Evolutionary conservation across 2,797 vertebrate genomes (phyloP).

Genomic region (Paguma larvata): DNA sequence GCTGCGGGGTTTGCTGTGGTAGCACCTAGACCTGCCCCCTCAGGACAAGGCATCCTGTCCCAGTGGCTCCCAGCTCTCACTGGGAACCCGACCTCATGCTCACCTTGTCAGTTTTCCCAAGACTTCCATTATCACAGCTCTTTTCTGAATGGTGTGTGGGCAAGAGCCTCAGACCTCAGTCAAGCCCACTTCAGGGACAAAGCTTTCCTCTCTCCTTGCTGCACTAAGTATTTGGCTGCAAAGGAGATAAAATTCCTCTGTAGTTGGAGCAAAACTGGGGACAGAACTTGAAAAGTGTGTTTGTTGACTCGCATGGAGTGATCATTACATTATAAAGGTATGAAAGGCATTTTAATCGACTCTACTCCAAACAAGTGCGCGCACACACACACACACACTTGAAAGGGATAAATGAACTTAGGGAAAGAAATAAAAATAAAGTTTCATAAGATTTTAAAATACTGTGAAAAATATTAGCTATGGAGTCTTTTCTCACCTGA

Average conservation of each 20-base stretch:
- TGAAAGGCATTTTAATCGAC: neutral
- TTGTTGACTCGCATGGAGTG: neutral
- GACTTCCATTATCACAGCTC: neutral
- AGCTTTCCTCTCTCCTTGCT: neutral
- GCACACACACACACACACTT: neutral
- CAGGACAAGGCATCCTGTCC: neutral
- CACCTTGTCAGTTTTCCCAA: neutral
- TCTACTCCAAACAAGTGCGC: neutral
- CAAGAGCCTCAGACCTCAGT: neutral
- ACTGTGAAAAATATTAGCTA: neutral
- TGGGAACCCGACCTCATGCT: neutral
- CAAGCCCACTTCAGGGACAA: neutral
- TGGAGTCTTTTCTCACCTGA: neutral
- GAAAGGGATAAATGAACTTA: neutral
- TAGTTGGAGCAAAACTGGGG: neutral
- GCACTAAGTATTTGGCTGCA: neutral
- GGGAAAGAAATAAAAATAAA: neutral
- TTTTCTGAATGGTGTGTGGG: neutral
- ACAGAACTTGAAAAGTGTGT: neutral
- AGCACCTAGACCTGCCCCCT: neutral
- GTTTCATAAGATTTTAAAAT: neutral
- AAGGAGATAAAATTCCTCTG: neutral
- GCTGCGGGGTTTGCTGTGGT: too few species aligned
- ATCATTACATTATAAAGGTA: neutral
- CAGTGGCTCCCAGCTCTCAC: neutral